Percentiles rank a stretch among this genome's conserved stretches.
phyloP scores from a whole-genome alignment of 2,888 invertebrate species.

The Azorinus chamasolen region DNA sequence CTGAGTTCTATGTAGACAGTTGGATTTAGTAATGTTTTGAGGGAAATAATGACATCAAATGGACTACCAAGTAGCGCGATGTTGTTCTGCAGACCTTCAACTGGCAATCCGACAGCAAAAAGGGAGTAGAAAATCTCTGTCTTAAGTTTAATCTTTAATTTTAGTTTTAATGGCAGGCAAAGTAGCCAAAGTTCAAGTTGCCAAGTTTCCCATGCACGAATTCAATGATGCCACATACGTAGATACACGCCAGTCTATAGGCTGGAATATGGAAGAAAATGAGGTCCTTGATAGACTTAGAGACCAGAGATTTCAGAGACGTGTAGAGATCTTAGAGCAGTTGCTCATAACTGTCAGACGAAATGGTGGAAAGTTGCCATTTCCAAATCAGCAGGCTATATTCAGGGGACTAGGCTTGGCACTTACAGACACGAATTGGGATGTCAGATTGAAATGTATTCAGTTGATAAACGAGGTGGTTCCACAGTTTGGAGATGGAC shows the following conservation, averaged over 20 bases:
- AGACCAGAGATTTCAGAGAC: slow-evolving; percentile 83
- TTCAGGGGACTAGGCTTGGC: slow-evolving; percentile 86
- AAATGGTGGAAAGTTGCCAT: slow-evolving; percentile 84
- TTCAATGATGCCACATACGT: slow-evolving; percentile 78
- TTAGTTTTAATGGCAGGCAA: slow-evolving; percentile 72
- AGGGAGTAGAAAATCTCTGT: slow-evolving; percentile 5
- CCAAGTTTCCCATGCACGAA: slow-evolving; percentile 81
- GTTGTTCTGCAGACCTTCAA: no score
- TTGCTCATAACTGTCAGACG: slow-evolving; percentile 81
- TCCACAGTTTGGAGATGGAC: slow-evolving; percentile 82
- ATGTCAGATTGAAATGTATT: slow-evolving; percentile 87
- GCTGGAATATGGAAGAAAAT: slow-evolving; percentile 85
- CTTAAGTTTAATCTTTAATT: slow-evolving; percentile 23
- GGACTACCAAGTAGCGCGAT: background rate
- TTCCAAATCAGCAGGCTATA: slow-evolving; percentile 79
- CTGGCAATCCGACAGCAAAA: background rate
- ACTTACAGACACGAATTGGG: slow-evolving; percentile 86
- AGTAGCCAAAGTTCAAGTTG: slow-evolving; percentile 81
- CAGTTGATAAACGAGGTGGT: slow-evolving; percentile 85
- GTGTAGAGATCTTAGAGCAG: slow-evolving; percentile 83
- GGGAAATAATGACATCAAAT: slow-evolving; percentile 33
- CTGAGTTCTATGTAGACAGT: slow-evolving; percentile 15
- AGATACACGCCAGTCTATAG: slow-evolving; percentile 78
- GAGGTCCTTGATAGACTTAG: slow-evolving; percentile 82
- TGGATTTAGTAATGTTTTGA: slow-evolving; percentile 2